These are phyloP conservation scores for Spilarctia lutea DNA, from an alignment of 2,888 invertebrate genomes.

Conservation along the genomic window DNA sequence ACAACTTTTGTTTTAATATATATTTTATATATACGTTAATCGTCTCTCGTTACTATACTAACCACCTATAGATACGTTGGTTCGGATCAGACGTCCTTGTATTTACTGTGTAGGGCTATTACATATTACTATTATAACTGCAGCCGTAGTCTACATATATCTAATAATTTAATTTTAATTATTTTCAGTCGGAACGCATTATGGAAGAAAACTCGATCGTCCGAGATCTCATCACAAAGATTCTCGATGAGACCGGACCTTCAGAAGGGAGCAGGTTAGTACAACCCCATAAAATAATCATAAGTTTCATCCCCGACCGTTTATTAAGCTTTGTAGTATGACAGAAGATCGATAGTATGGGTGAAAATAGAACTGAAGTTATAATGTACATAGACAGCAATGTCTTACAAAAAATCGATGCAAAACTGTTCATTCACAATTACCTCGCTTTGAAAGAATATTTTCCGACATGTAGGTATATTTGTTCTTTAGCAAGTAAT, in stretches of 20 bases:
- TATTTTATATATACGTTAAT: too few species aligned
- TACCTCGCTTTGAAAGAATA: neutral
- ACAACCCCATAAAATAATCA: conserved; percentile 11
- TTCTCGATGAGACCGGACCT: conserved; percentile 87
- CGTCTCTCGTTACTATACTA: too few species aligned
- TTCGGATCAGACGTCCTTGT: too few species aligned
- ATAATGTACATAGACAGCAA: neutral
- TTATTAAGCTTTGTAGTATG: neutral
- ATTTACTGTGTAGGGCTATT: too few species aligned
- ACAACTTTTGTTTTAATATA: too few species aligned
- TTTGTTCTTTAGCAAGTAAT: neutral
- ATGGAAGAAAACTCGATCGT: conserved; percentile 88
- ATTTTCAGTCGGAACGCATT: conserved; percentile 80
- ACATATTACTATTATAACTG: neutral
- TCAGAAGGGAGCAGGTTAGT: conserved; percentile 74
- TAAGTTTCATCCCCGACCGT: neutral
- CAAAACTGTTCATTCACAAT: neutral
- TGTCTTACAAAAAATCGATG: conserved; percentile 1
- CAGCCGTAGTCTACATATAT: neutral
- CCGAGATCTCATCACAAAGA: conserved; percentile 88
- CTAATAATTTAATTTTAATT: conserved; percentile 15
- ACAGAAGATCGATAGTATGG: neutral
- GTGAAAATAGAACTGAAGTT: neutral
- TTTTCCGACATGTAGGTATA: neutral
- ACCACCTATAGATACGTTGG: too few species aligned